Evolutionary conservation across 2,888 invertebrate genomes (phyloP).

Genomic region (Esperia sulphurella): DNA sequence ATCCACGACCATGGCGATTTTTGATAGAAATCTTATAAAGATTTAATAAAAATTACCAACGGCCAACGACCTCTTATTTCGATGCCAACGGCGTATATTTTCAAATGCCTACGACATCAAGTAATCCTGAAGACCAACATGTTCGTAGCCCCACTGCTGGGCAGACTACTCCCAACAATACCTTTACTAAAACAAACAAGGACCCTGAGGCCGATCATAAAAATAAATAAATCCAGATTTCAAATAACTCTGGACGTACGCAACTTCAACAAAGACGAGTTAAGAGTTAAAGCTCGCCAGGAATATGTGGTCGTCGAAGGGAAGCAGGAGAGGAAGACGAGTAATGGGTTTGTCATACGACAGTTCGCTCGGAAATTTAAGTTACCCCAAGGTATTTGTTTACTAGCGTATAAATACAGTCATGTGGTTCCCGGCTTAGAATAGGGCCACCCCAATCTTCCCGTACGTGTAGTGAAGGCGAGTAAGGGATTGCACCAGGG

Average conservation of each 20-base stretch:
- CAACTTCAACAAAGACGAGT: constrained; percentile 52
- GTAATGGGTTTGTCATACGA: constrained; percentile 40
- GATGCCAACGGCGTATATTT: too few species aligned
- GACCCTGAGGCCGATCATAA: constrained; percentile 39
- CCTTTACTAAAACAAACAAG: constrained; percentile 21
- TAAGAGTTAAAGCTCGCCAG: constrained; percentile 45
- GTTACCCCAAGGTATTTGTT: constrained; percentile 40
- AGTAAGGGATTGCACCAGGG: too few species aligned
- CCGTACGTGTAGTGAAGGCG: too few species aligned
- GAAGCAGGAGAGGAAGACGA: constrained; percentile 52
- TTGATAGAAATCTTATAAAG: too few species aligned
- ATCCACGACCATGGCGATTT: too few species aligned
- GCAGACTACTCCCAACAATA: not conserved
- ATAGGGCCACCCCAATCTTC: too few species aligned
- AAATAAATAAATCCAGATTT: constrained; percentile 50
- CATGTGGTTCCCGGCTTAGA: too few species aligned
- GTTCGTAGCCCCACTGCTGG: not conserved
- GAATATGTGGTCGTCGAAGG: constrained; percentile 56
- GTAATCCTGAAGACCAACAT: not conserved
- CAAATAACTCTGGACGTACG: constrained; percentile 52
- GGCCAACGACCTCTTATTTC: too few species aligned
- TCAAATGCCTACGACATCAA: too few species aligned
- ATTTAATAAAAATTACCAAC: too few species aligned
- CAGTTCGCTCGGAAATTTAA: constrained; percentile 58
- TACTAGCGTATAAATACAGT: too few species aligned